These are phyloP conservation scores for Turnix velox DNA, from an alignment of 2,113 vertebrate genomes.

Conservation along the genomic window DNA sequence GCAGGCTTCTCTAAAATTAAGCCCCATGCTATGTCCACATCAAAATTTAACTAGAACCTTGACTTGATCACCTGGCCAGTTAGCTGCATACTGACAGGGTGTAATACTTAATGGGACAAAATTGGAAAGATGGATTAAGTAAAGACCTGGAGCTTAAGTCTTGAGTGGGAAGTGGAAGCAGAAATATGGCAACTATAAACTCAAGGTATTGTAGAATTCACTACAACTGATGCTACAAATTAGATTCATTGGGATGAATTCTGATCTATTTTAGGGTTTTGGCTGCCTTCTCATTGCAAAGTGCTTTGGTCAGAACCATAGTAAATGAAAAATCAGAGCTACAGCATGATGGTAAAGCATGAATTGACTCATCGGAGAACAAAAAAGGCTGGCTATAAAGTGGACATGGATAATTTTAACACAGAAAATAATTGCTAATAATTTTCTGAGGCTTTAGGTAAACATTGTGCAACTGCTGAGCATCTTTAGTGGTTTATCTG, in stretches of 20 bases:
- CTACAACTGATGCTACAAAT: not conserved
- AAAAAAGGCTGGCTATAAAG: not conserved
- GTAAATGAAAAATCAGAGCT: not conserved
- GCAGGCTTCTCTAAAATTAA: not conserved
- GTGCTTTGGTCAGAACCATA: not conserved
- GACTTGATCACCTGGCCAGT: not conserved
- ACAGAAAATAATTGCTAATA: not conserved
- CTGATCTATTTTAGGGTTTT: not conserved
- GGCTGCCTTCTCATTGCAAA: not conserved
- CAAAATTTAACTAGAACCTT: not conserved
- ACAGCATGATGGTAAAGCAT: fast-evolving
- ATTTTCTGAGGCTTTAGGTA: not conserved
- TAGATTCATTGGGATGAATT: not conserved
- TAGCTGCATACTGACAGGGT: not conserved
- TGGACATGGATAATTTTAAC: not conserved
- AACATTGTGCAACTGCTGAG: not conserved
- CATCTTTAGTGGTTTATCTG: not conserved
- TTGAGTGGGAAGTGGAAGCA: not conserved
- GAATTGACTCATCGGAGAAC: not conserved
- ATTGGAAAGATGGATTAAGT: not conserved
- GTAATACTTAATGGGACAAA: not conserved
- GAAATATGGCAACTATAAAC: not conserved
- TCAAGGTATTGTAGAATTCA: not conserved
- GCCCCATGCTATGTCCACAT: not conserved
- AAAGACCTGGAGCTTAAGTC: not conserved